Conservation (phyloP, 2,113 vertebrate genomes). For the Nerophis ophidion region DNA sequence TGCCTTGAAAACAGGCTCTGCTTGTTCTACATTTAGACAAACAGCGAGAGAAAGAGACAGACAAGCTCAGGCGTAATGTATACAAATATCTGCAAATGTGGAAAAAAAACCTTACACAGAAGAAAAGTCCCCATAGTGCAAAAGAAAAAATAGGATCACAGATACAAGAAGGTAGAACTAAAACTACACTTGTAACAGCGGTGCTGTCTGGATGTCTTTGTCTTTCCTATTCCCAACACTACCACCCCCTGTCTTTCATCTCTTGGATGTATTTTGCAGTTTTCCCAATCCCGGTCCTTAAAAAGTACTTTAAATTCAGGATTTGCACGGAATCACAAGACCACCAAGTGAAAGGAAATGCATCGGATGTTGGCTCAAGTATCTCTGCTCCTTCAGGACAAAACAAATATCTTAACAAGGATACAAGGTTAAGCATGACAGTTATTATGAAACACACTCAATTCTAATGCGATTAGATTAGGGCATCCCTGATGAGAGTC, state of each 20-base stretch:
- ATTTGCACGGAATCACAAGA: conserved; percentile 4
- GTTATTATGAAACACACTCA: neutral
- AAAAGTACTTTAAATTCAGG: conserved; percentile 4
- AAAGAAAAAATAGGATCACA: conserved; percentile 1
- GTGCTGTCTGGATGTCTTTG: neutral
- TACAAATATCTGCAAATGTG: neutral
- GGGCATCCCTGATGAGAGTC: conserved; percentile 1
- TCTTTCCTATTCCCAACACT: neutral
- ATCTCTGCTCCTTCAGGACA: conserved; percentile 5
- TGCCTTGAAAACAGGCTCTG: conserved; percentile 76
- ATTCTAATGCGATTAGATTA: neutral
- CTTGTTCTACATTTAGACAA: conserved; percentile 60
- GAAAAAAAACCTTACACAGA: conserved; percentile 5
- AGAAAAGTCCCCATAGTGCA: neutral
- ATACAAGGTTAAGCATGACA: conserved; percentile 2
- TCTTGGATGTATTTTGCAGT: neutral
- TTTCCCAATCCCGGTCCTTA: conserved; percentile 1
- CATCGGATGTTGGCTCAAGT: neutral
- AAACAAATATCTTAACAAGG: conserved; percentile 6
- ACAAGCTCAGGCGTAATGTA: conserved; percentile 2
- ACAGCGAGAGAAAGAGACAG: neutral
- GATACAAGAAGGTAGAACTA: neutral
- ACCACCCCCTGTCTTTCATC: neutral
- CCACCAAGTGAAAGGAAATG: conserved; percentile 2
- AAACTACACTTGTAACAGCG: neutral